phyloP scores from a whole-genome alignment of 2,797 vertebrate species.

The Knipowitschia caucasica region DNA sequence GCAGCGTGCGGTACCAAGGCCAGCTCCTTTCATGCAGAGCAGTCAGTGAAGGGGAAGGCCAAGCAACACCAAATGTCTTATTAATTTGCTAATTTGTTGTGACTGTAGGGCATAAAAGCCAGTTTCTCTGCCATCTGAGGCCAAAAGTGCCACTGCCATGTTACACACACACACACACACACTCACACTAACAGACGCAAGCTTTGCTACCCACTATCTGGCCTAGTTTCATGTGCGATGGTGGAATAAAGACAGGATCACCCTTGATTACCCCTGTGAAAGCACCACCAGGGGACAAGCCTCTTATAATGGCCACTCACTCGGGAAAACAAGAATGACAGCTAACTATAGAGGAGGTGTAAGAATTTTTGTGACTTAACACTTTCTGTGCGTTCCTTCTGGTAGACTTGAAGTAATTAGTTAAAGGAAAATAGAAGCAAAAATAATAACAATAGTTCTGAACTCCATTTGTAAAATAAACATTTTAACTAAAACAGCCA shows the following conservation, averaged over 20 bases:
- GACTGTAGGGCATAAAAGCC: slow-evolving; percentile 78
- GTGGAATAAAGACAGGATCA: slow-evolving; percentile 67
- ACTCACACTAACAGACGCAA: slow-evolving; percentile 35
- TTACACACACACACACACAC: slow-evolving; percentile 50
- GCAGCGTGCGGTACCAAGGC: slow-evolving; percentile 53
- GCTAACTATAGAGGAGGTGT: slow-evolving; percentile 16
- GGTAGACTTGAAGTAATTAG: not conserved
- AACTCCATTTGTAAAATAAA: slow-evolving; percentile 67
- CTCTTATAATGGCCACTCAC: slow-evolving; percentile 55
- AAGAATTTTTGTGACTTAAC: not conserved
- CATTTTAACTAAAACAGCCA: slow-evolving; percentile 81
- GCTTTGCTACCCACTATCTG: slow-evolving; percentile 59
- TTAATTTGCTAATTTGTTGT: slow-evolving; percentile 79
- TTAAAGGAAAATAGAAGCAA: too few species aligned
- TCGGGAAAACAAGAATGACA: slow-evolving; percentile 42
- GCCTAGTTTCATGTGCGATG: slow-evolving; percentile 73
- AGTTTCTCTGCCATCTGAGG: slow-evolving; percentile 79
- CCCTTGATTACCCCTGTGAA: slow-evolving; percentile 68
- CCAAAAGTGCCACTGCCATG: slow-evolving; percentile 65
- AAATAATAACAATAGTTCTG: too few species aligned
- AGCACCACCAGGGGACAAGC: slow-evolving; percentile 65
- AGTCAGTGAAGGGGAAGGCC: slow-evolving; percentile 79
- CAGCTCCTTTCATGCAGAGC: slow-evolving; percentile 71
- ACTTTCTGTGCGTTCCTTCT: slow-evolving; percentile 2
- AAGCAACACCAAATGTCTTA: slow-evolving; percentile 83